A percentile compares a stretch with the other conserved stretches of the same genome.
Evolutionary conservation across 2,113 vertebrate species (phyloP).

Genomic region (Tragelaphus imberbis): DNA sequence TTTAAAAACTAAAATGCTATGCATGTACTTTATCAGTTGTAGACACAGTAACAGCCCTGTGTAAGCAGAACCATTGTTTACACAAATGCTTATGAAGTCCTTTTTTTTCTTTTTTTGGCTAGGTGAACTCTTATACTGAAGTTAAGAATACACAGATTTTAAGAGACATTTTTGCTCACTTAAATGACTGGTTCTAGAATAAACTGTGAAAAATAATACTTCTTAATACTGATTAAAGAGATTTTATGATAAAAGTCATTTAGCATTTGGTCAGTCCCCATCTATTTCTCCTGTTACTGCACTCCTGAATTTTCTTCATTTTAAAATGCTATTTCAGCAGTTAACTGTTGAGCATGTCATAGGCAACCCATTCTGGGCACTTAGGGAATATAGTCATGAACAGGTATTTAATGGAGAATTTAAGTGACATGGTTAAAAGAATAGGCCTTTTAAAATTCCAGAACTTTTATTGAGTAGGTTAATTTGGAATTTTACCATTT

Average conservation of each 20-base stretch:
- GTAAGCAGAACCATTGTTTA: not conserved
- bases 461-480: not conserved
- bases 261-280: not conserved
- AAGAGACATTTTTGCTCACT: not conserved
- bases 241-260: not conserved
- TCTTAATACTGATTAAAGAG: not conserved
- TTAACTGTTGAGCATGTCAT: not conserved
- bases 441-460: not conserved
- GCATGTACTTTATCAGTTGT: not conserved
- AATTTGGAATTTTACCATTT: constrained; percentile 6
- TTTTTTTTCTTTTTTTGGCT: not conserved
- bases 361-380: not conserved
- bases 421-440: not conserved
- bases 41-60: not conserved
- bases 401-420: not conserved
- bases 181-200: not conserved
- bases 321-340: not conserved
- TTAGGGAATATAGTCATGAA: not conserved
- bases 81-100: not conserved
- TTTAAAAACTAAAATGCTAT: not conserved
- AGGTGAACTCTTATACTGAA: not conserved
- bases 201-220: not conserved
- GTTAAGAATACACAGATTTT: not conserved
- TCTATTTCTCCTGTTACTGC: not conserved
- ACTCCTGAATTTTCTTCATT: not conserved